Conservation (phyloP, 37 sponge, comb jelly and placozoan species). For the Bolinopsis microptera region DNA sequence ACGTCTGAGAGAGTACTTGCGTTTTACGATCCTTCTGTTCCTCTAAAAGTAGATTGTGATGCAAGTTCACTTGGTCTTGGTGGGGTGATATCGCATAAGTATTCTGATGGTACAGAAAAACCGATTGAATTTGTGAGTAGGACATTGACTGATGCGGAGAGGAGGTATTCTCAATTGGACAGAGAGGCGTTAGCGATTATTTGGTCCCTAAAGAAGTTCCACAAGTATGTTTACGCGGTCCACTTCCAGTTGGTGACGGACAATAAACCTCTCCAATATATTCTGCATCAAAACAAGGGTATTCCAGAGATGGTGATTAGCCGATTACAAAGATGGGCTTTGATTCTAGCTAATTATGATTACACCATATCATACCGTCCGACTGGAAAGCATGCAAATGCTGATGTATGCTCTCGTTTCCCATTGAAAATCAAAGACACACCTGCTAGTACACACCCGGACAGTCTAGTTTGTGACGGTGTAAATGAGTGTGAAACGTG, state of each 20-base stretch:
- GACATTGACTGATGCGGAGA: slow-evolving; percentile 65
- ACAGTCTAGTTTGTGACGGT: too few species aligned
- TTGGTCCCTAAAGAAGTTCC: slow-evolving; percentile 67
- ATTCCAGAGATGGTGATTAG: background rate
- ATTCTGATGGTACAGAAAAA: slow-evolving; percentile 63
- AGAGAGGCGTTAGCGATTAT: slow-evolving; percentile 68
- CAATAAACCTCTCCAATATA: slow-evolving; percentile 57
- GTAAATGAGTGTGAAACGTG: background rate
- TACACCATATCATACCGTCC: slow-evolving; percentile 71
- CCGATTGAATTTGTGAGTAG: slow-evolving; percentile 74
- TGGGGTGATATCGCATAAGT: slow-evolving; percentile 69
- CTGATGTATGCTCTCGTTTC: slow-evolving; percentile 72
- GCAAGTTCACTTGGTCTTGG: slow-evolving; percentile 71
- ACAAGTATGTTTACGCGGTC: slow-evolving; percentile 73
- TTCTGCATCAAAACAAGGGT: slow-evolving; percentile 15
- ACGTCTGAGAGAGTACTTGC: slow-evolving; percentile 21
- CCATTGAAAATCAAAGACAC: too few species aligned
- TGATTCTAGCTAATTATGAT: slow-evolving; percentile 65
- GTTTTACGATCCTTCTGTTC: background rate
- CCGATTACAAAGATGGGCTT: slow-evolving; percentile 64
- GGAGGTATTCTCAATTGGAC: slow-evolving; percentile 73
- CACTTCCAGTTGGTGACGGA: slow-evolving; percentile 68
- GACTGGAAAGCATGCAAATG: slow-evolving; percentile 71
- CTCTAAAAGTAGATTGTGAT: slow-evolving; percentile 57
- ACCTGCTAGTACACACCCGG: too few species aligned